Conservation (phyloP, 2,797 vertebrate species). For the Champsocephalus esox region DNA sequence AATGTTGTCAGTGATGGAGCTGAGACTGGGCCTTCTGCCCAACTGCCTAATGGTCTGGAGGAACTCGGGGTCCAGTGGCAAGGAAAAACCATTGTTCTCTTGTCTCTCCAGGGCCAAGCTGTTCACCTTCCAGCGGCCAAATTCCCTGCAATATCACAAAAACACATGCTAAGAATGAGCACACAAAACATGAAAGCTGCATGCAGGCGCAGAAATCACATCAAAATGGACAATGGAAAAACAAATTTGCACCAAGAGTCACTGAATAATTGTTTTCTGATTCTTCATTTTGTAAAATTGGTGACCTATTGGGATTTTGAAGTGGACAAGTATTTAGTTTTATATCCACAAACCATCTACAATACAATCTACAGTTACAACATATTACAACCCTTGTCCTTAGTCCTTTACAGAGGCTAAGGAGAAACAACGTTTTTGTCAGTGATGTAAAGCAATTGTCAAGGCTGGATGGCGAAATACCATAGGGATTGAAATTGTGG, state of each 20-base stretch:
- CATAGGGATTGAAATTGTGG: neutral
- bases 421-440: neutral
- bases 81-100: slow-evolving; percentile 92
- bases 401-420: too few relatives aligned
- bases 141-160: slow-evolving; percentile 91
- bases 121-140: slow-evolving; percentile 99
- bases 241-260: slow-evolving; percentile 30
- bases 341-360: too few relatives aligned
- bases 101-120: slow-evolving; percentile 95
- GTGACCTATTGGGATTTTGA: slow-evolving; percentile 27
- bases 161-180: slow-evolving; percentile 45
- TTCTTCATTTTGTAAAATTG: slow-evolving; percentile 14
- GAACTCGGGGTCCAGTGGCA: slow-evolving; percentile 97
- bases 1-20: slow-evolving; percentile 94
- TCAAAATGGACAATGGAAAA: slow-evolving; percentile 15
- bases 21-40: slow-evolving; percentile 92
- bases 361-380: too few relatives aligned
- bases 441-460: neutral
- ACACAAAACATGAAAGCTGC: slow-evolving; percentile 27
- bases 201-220: slow-evolving; percentile 17
- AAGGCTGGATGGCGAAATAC: neutral
- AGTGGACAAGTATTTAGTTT: slow-evolving; percentile 2
- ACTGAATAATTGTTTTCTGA: slow-evolving; percentile 29
- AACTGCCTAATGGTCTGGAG: slow-evolving; percentile 95
- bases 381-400: too few relatives aligned